A percentile compares a stretch with the other conserved stretches of the same genome.
Conservation (phyloP, 2,888 invertebrate species). For the Lasioglossum villosulum region DNA sequence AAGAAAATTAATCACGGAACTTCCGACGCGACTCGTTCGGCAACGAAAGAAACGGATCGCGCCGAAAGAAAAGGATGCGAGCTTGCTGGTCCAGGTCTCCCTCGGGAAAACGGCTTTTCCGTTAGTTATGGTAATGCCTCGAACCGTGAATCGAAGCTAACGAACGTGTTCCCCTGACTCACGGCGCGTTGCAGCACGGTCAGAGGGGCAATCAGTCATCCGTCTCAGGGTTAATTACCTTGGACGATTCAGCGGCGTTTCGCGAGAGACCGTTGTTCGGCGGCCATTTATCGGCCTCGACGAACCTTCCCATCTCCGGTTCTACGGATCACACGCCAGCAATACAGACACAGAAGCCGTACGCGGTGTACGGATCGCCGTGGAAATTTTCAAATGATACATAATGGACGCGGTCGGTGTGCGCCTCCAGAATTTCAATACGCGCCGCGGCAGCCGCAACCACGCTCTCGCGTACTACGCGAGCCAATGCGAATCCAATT, state of each 20-base stretch:
- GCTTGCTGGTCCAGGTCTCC: not conserved
- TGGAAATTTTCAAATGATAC: conserved; percentile 52
- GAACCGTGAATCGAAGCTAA: conserved; percentile 8
- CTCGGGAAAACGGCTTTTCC: not conserved
- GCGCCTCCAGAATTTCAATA: conserved; percentile 44
- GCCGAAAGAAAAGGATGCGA: not conserved
- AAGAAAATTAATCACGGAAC: not conserved
- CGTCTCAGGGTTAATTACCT: conserved; percentile 36
- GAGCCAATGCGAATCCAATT: conserved; percentile 46
- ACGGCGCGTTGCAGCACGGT: not conserved
- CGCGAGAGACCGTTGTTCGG: conserved; percentile 5
- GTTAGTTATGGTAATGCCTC: conserved; percentile 9
- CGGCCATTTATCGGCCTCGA: conserved; percentile 38
- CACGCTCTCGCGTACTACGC: conserved; percentile 24
- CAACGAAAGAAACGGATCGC: not conserved
- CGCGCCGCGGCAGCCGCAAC: conserved; percentile 32
- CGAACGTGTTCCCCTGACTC: conserved; percentile 7
- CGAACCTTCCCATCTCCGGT: conserved; percentile 19
- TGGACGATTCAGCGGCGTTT: conserved; percentile 8
- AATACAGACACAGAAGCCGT: not conserved
- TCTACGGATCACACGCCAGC: not conserved
- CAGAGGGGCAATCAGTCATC: conserved; percentile 22
- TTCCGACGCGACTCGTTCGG: not conserved
- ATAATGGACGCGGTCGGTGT: conserved; percentile 42
- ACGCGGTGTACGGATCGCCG: conserved; percentile 26